These are phyloP conservation scores for Timandra comae DNA, from an alignment of 2,888 invertebrate genomes.

Conservation along the genomic window DNA sequence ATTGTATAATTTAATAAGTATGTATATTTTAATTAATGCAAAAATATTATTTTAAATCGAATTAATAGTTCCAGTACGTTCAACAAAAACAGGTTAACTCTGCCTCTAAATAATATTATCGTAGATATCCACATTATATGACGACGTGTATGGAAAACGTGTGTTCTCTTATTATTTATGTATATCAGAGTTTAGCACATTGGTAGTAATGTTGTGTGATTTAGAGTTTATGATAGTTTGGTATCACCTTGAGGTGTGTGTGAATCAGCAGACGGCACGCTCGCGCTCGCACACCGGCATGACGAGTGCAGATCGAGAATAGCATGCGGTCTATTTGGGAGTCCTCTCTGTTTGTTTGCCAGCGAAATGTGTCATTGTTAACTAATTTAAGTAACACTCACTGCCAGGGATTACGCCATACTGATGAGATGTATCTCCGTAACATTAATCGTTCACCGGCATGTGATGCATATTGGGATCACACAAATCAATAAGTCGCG, in stretches of 20 bases:
- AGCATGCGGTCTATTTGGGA: constrained; percentile 72
- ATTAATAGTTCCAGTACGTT: too few relatives aligned
- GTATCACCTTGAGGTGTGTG: constrained; percentile 68
- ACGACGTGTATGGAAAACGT: too few relatives aligned
- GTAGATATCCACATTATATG: too few relatives aligned
- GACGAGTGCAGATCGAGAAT: constrained; percentile 68
- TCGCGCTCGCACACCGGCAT: constrained; percentile 61
- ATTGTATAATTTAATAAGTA: too few relatives aligned
- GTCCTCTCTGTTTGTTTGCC: constrained; percentile 73
- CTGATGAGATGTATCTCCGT: constrained; percentile 35
- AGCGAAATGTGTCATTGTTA: constrained; percentile 77
- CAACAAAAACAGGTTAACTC: too few relatives aligned
- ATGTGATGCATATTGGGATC: constrained; percentile 7
- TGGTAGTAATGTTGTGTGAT: too few relatives aligned
- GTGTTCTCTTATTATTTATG: too few relatives aligned
- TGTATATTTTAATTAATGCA: too few relatives aligned
- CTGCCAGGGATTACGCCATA: constrained; percentile 72
- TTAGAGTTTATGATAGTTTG: constrained; percentile 26
- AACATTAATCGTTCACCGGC: constrained; percentile 34
- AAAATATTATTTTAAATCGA: too few relatives aligned
- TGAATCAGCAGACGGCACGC: constrained; percentile 68
- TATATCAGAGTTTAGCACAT: too few relatives aligned
- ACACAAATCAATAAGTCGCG: constrained; percentile 10
- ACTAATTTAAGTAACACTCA: constrained; percentile 74
- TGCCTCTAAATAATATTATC: too few relatives aligned